A percentile compares a stretch with the other conserved stretches of the same genome.
Conservation (phyloP, 1,140 invertebrate genomes). For the Temnothorax curvispinosus region DNA sequence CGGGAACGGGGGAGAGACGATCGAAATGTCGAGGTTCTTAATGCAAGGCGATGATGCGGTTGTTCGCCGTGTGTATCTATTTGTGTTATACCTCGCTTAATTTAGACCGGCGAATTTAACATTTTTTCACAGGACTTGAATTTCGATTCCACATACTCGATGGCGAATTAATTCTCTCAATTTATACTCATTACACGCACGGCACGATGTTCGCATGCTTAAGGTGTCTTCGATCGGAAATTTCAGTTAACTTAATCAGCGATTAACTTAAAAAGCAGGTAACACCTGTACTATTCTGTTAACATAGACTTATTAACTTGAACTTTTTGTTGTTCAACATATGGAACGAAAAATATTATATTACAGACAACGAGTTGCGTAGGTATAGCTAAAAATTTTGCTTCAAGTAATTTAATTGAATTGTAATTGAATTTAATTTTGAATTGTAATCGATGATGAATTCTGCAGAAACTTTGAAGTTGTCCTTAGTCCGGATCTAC, state of each 20-base stretch:
- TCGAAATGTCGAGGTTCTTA: conserved; percentile 28
- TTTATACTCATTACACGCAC: not conserved
- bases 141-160: not conserved
- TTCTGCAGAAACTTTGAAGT: not conserved
- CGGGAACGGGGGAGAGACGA: not conserved
- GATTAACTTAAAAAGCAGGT: not conserved
- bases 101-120: not conserved
- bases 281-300: not conserved
- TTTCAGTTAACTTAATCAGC: not conserved
- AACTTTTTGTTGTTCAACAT: not conserved
- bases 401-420: not conserved
- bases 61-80: not conserved
- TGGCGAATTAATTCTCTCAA: not conserved
- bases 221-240: too few species aligned
- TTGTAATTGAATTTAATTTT: not conserved
- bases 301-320: not conserved
- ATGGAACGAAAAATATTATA: not conserved
- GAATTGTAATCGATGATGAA: not conserved
- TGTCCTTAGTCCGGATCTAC: too few species aligned
- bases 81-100: not conserved
- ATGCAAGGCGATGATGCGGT: not conserved
- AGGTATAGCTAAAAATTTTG: not conserved
- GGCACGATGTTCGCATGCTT: not conserved
- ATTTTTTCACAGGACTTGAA: too few species aligned
- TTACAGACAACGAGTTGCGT: not conserved